Evolutionary conservation across 2,888 invertebrate genomes (phyloP).

Genomic region (Pandemis cinnamomeana): DNA sequence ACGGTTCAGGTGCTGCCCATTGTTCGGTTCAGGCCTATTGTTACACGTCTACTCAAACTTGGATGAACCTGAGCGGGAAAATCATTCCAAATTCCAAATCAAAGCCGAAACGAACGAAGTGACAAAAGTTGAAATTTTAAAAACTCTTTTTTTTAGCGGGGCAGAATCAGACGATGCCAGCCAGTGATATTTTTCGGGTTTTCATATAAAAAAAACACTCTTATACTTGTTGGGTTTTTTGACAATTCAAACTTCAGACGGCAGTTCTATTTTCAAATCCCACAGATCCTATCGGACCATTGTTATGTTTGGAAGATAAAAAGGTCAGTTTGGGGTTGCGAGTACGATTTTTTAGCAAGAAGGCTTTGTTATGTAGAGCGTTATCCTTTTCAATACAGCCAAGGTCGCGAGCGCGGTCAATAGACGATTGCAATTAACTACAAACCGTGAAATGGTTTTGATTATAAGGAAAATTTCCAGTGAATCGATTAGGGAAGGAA

Average conservation of each 20-base stretch:
- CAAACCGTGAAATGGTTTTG: slow-evolving; percentile 28
- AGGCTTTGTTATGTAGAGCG: slow-evolving; percentile 17
- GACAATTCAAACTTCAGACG: slow-evolving; percentile 14
- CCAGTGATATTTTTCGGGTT: neutral
- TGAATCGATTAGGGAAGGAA: neutral
- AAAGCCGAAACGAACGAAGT: neutral
- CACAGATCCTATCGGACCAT: slow-evolving; percentile 24
- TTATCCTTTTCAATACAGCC: slow-evolving; percentile 24
- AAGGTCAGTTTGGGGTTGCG: slow-evolving; percentile 39
- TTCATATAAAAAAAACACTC: neutral
- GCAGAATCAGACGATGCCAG: slow-evolving; percentile 1
- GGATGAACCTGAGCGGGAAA: slow-evolving; percentile 40
- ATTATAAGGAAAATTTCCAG: slow-evolving; percentile 36
- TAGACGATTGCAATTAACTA: slow-evolving; percentile 32
- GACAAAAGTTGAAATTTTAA: neutral
- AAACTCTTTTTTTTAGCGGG: neutral
- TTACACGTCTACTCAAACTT: slow-evolving; percentile 41
- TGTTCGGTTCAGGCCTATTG: slow-evolving; percentile 37
- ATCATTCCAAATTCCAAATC: slow-evolving; percentile 29
- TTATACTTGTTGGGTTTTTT: neutral
- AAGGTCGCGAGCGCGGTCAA: slow-evolving; percentile 24
- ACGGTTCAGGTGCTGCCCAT: slow-evolving; percentile 40
- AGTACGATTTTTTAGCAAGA: slow-evolving; percentile 20
- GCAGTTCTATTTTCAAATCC: slow-evolving; percentile 21
- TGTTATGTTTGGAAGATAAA: slow-evolving; percentile 35